Base-by-base conservation (phyloP, 2,888 invertebrate species). In the Isotomurus palustris region DNA sequence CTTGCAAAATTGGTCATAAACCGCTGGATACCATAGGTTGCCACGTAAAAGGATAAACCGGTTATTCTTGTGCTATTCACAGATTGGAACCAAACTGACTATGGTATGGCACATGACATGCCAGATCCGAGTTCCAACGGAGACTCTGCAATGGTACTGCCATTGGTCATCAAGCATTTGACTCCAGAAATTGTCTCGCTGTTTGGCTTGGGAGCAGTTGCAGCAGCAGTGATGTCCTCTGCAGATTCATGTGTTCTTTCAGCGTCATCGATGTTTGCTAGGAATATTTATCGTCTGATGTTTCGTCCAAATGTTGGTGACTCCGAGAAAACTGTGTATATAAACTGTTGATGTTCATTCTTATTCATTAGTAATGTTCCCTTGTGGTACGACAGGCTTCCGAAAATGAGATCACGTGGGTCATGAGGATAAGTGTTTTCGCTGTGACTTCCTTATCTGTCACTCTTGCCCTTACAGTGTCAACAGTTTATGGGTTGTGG, bases 171-270 rank as follows among this genome's bases (percentile, higher is more conserved):
- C 72, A 96, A 97, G 77, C 91, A 95, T 75, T 81, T 99, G 53
- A 97, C 97, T 8, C 97, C 97, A 0, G 86, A 88, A 75, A 89
- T 90, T 76, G 91, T 99, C 25, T 91, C 96, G 2, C 97, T 99
- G 80, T 90, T 99, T 74, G 97, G 96, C 6, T 82, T 99, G 66
- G 99, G 99, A 0, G 97, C 97, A 6, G 95, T 99, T 6, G 96
- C 96, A 0, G 99, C 97, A 1, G 97, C 97, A 21, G 97, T 99
- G 66, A 99, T 99, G 97, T 96, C 96, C 35, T 96, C 96, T 1
- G 97, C 97, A 0, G 97, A 99, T 78, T 97, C 97, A 53, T 96
- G 96, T 70, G 93, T 99, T 50, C 82, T 99, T 21, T 95, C 96
- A 22, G 97, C 97, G 2, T 92, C 93, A 70, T 94, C 96, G 27